Percentiles rank a stretch among this genome's conserved stretches.
Evolutionary conservation across 2,113 vertebrate genomes (phyloP).

Genomic region (Suncus etruscus): DNA sequence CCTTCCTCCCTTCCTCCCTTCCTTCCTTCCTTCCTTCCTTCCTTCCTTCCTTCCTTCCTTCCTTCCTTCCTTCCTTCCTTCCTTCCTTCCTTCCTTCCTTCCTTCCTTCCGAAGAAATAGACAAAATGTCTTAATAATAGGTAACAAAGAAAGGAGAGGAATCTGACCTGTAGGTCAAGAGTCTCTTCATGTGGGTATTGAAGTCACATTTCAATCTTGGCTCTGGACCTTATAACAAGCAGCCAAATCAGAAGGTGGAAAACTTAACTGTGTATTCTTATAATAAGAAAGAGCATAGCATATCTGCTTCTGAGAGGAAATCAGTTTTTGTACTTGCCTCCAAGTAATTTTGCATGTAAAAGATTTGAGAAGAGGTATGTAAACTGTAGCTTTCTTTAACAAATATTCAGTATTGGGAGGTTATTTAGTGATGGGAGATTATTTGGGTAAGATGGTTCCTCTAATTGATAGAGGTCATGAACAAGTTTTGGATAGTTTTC

Average conservation of each 20-base stretch:
- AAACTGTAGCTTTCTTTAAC: neutral
- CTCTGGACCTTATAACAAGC: neutral
- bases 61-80: no score
- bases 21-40: no score
- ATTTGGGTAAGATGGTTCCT: neutral
- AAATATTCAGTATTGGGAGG: neutral
- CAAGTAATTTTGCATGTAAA: neutral
- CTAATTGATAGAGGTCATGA: neutral
- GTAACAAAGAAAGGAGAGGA: neutral
- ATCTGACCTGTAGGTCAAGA: neutral
- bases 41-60: no score
- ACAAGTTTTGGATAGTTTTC: neutral
- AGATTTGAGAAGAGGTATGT: neutral
- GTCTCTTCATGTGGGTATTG: neutral
- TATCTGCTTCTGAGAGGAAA: neutral
- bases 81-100: no score
- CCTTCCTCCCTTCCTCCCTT: no score
- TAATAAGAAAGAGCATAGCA: neutral
- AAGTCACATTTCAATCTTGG: neutral
- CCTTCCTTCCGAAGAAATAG: neutral
- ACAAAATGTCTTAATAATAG: neutral
- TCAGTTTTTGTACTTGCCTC: neutral
- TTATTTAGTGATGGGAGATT: neutral
- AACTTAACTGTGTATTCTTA: neutral
- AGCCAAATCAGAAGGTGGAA: neutral